phyloP scores from a whole-genome alignment of 2,113 vertebrate species.

The Eurystomus gularis region DNA sequence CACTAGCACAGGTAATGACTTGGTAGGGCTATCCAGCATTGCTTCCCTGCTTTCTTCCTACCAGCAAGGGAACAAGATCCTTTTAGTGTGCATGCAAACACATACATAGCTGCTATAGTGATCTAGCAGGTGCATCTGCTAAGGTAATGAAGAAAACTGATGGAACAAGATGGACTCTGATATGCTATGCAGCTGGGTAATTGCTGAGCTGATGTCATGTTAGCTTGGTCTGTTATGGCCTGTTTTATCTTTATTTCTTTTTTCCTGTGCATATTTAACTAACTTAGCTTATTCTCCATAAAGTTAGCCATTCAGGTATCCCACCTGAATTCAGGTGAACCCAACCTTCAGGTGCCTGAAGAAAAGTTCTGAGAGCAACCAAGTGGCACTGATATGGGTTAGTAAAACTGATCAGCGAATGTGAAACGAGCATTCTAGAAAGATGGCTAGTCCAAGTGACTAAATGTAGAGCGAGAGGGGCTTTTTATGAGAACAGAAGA shows the following conservation, averaged over 20 bases:
- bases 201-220: neutral
- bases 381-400: neutral
- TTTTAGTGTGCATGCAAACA: neutral
- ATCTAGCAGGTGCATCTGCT: neutral
- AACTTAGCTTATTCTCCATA: neutral
- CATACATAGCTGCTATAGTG: neutral
- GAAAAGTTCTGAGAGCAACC: neutral
- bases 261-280: neutral
- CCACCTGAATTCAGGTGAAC: too few relatives aligned
- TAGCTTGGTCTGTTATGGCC: neutral
- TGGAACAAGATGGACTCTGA: neutral
- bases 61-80: neutral
- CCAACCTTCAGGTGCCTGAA: neutral
- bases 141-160: neutral
- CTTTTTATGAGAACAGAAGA: neutral
- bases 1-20: neutral
- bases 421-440: neutral
- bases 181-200: neutral
- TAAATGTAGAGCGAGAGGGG: neutral
- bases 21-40: neutral
- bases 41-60: neutral
- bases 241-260: neutral
- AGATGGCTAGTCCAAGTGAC: neutral
- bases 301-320: neutral
- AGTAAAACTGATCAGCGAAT: neutral